A percentile compares a stretch with the other conserved stretches of the same genome.
Evolutionary conservation across 23 tunicate species (phyloP).

Genomic region (Phallusia fumigata): DNA sequence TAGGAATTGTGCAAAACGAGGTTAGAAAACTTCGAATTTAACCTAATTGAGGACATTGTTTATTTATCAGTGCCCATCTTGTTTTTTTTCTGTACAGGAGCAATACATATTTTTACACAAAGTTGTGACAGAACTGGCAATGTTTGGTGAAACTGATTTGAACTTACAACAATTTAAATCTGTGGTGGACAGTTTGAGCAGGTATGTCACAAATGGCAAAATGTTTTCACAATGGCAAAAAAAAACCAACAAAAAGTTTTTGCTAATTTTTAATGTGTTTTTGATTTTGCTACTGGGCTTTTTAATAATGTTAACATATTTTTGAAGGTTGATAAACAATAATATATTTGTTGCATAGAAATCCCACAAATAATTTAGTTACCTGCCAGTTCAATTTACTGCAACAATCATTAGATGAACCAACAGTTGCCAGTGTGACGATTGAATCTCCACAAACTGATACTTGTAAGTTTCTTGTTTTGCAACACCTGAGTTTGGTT

Average conservation of each 20-base stretch:
- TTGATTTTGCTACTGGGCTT: too few species aligned
- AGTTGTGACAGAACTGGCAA: slow-evolving; percentile 17
- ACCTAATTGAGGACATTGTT: background rate
- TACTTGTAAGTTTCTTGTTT: too few species aligned
- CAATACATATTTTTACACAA: slow-evolving; percentile 50
- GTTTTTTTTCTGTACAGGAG: slow-evolving; percentile 23
- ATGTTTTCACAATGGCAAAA: background rate
- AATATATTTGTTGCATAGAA: too few species aligned
- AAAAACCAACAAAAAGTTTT: too few species aligned
- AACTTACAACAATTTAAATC: slow-evolving; percentile 39
- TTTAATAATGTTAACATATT: too few species aligned
- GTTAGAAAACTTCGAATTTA: background rate
- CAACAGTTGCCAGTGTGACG: background rate
- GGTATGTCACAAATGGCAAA: background rate
- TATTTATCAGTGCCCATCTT: background rate
- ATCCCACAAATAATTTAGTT: background rate
- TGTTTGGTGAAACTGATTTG: slow-evolving; percentile 46
- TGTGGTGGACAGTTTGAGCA: background rate
- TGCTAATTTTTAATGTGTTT: too few species aligned
- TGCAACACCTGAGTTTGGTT: too few species aligned
- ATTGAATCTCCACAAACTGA: too few species aligned
- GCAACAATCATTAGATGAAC: background rate
- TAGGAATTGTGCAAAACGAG: background rate
- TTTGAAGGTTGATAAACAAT: too few species aligned
- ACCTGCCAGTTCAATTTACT: background rate